Base-by-base conservation (phyloP, 2,888 invertebrate species). In the Drosophila subsilvestris region DNA sequence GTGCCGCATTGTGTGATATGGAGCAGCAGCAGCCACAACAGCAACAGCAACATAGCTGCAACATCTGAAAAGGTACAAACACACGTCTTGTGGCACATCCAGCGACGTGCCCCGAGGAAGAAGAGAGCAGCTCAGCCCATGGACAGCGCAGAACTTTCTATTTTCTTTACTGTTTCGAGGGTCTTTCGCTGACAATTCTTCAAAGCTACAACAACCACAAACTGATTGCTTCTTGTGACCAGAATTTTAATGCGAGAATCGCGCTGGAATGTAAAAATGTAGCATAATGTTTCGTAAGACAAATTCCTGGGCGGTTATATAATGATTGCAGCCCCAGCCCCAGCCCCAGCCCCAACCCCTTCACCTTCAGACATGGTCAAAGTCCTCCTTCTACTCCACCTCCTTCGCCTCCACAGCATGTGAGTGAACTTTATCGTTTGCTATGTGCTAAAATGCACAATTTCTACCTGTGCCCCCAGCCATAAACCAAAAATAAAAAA, bases 121-220 rank as follows among this genome's bases (percentile, higher is more conserved):
- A 10, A 44, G 44, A 68, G 49, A 29, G 37, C 47, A 12, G 37
- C 12, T 14, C 22, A 12, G 18, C 20, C 47, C 22, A 37, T 22
- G 22, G 47, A 14, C 7, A 48, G 57, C 73, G 74, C 79, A 90
- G 90, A 90, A 90, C 90, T 90, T 90, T 90, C 89, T 90, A 90
- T 90, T 90, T 90, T 90, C 88, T 88, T 90, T 87, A 82, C 78
- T 76, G 78, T 77, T 88, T 83, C 74, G 77, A 78, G 78, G 17
- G 53, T 45, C 44, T 49, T 63, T 75, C 58, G 60, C 65, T 75
- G 61, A 48, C 58, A 51, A 47, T 58, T 32, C 22, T 22, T 22
- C 22, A 1, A 22, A 22, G 29, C n/a, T 18, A 47, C 54, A 42
- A 42, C 66, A 17, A 20, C 37, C 10, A 3, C 27, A 42, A 20